Evolutionary conservation across 2,888 invertebrate species (phyloP).

Genomic region (Synergus laeviventris): DNA sequence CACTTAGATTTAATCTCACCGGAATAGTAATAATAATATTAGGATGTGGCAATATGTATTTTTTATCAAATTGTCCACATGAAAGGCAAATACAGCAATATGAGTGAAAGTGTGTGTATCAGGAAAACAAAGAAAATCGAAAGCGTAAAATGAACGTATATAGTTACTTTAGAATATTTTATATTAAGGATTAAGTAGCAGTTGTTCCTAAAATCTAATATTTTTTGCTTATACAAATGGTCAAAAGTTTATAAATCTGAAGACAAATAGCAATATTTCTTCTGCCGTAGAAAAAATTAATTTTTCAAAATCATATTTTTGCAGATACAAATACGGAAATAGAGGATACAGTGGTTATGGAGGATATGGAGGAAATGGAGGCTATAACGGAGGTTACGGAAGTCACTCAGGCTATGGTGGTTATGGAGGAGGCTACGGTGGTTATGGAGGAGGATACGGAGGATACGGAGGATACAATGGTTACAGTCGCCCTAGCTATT

Average conservation of each 20-base stretch:
- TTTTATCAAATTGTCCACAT: not conserved
- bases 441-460: slow-evolving; percentile 42
- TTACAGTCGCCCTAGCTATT: slow-evolving; percentile 51
- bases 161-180: too few species aligned
- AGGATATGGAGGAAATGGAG: slow-evolving; percentile 40
- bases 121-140: slow-evolving; percentile 22
- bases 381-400: slow-evolving; percentile 44
- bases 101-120: slow-evolving; percentile 6
- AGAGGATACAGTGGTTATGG: not conserved
- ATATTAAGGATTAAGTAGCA: too few species aligned
- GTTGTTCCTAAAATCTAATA: too few species aligned
- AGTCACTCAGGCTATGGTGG: slow-evolving; percentile 40
- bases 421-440: slow-evolving; percentile 36
- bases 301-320: not conserved
- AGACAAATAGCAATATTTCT: too few species aligned
- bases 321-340: slow-evolving; percentile 46
- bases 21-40: not conserved
- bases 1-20: not conserved
- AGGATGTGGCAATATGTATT: not conserved
- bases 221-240: too few species aligned
- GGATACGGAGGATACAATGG: slow-evolving; percentile 44
- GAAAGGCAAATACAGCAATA: not conserved
- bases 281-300: not conserved
- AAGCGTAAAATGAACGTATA: not conserved
- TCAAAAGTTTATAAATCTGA: too few species aligned